Conservation (phyloP, 2,888 invertebrate species). For the Erebia palarica region DNA sequence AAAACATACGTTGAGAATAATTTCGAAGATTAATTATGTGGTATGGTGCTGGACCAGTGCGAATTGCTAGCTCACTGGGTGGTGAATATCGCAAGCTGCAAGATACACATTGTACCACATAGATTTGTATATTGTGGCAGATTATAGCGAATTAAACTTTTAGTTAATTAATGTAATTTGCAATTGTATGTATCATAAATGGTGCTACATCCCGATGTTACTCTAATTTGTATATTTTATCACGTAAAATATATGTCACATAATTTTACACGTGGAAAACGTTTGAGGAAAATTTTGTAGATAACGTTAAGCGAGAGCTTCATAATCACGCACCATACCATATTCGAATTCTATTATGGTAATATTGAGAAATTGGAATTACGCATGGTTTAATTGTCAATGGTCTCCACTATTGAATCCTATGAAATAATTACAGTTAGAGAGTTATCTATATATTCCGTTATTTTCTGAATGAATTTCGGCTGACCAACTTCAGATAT, state of each 20-base stretch:
- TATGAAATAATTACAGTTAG: not conserved
- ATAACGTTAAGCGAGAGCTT: not conserved
- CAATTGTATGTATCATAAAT: too few relatives aligned
- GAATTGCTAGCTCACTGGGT: too few relatives aligned
- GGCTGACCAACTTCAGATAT: too few relatives aligned
- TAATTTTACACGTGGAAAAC: slow-evolving; percentile 1
- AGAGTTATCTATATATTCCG: too few relatives aligned
- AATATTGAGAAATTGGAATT: not conserved
- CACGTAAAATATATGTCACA: not conserved
- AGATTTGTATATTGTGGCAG: too few relatives aligned
- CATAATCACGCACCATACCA: not conserved
- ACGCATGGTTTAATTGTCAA: not conserved
- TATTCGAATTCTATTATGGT: not conserved
- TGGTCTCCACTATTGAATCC: not conserved
- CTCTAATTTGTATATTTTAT: not conserved
- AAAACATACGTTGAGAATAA: too few relatives aligned
- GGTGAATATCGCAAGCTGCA: too few relatives aligned
- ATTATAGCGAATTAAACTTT: too few relatives aligned
- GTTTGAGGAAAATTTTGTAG: not conserved
- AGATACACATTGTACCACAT: too few relatives aligned
- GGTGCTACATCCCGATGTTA: not conserved
- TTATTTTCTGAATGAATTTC: not conserved
- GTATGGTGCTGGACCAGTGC: too few relatives aligned
- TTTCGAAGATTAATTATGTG: too few relatives aligned
- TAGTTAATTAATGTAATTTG: too few relatives aligned